phyloP scores from a whole-genome alignment of 2,888 invertebrate species.

The Limnephilus lunatus region DNA sequence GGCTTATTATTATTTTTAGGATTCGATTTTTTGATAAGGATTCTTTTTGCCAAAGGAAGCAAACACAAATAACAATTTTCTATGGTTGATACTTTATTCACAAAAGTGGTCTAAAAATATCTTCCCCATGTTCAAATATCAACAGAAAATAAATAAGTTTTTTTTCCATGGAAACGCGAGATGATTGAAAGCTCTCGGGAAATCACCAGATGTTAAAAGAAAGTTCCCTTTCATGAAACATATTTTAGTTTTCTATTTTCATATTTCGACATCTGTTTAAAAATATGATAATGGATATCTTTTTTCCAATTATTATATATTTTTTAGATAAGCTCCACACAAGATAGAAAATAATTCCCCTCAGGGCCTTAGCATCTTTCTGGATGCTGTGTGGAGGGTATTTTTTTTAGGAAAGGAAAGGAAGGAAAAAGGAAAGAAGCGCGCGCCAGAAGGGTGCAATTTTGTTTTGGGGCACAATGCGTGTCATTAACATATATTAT shows the following conservation, averaged over 20 bases:
- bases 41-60: neutral
- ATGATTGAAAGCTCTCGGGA: neutral
- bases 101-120: neutral
- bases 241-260: neutral
- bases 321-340: no score
- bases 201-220: neutral
- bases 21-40: neutral
- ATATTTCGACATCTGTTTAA: neutral
- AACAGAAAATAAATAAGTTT: neutral
- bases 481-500: no score
- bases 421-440: no score
- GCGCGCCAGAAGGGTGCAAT: no score
- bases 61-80: neutral
- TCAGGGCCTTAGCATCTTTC: no score
- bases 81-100: neutral
- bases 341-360: no score
- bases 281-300: no score
- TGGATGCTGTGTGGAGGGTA: no score
- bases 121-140: neutral
- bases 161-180: neutral
- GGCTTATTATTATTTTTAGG: neutral
- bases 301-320: no score
- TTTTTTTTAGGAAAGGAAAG: no score
- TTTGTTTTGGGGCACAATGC: no score
- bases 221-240: neutral